These are phyloP conservation scores for Thalassoma bifasciatum DNA, from an alignment of 2,113 vertebrate genomes.

Conservation along the genomic window DNA sequence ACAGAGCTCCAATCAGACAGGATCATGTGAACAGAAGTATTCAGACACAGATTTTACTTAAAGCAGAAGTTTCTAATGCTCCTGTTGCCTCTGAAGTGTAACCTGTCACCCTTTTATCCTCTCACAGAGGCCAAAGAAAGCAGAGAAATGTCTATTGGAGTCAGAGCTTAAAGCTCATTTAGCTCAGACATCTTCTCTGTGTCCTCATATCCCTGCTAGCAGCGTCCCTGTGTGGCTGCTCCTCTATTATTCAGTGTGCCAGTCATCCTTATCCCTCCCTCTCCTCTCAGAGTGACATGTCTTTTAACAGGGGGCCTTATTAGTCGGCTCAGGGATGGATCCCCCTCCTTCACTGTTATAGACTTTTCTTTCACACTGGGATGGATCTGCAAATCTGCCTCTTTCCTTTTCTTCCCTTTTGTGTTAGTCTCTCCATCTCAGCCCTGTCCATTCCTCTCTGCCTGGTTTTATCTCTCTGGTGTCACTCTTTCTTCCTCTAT, in stretches of 20 bases:
- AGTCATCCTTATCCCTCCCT: conserved; percentile 45
- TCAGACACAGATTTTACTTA: too few species aligned
- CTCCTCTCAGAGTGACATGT: conserved; percentile 53
- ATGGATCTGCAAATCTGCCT: conserved; percentile 31
- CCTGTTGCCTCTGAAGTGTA: not conserved
- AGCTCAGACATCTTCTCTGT: conserved; percentile 23
- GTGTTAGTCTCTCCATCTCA: not conserved
- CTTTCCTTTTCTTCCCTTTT: not conserved
- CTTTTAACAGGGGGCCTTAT: conserved; percentile 68
- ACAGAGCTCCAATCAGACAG: too few species aligned
- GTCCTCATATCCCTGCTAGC: conserved; percentile 39
- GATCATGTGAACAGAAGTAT: too few species aligned
- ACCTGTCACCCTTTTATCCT: not conserved
- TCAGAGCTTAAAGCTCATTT: conserved; percentile 35
- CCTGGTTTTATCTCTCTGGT: not conserved
- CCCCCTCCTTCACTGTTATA: conserved; percentile 31
- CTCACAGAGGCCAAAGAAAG: conserved; percentile 23
- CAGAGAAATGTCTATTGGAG: conserved; percentile 16
- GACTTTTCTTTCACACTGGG: conserved; percentile 35
- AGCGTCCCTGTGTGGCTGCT: conserved; percentile 35
- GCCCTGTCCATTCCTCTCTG: not conserved
- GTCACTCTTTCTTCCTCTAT: conserved; percentile 14
- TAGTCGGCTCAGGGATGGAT: conserved; percentile 54
- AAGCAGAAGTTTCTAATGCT: not conserved
- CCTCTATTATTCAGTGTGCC: conserved; percentile 66